Percentiles rank a stretch among this genome's conserved stretches.
Evolutionary conservation across 2,797 vertebrate genomes (phyloP).

Genomic region (Micropoecilia bifurca): DNA sequence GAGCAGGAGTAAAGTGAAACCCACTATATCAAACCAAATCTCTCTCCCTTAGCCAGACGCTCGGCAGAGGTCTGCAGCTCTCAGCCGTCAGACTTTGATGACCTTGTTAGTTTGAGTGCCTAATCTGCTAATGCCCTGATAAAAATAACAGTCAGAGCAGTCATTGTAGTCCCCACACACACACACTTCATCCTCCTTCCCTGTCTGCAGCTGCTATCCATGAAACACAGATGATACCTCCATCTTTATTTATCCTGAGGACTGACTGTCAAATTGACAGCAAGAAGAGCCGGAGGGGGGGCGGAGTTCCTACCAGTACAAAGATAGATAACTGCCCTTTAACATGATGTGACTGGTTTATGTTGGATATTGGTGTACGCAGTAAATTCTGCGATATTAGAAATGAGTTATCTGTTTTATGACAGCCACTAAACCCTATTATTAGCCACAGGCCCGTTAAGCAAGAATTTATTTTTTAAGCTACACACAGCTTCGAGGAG

Average conservation of each 20-base stretch:
- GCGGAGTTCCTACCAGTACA: neutral
- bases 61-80: constrained; percentile 70
- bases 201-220: constrained; percentile 72
- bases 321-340: constrained; percentile 26
- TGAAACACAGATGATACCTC: constrained; percentile 69
- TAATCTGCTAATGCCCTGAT: constrained; percentile 85
- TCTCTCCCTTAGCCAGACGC: constrained; percentile 52
- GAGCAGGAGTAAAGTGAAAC: constrained; percentile 62
- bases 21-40: constrained; percentile 53
- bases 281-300: constrained; percentile 16
- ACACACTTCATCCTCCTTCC: constrained; percentile 18
- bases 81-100: constrained; percentile 77
- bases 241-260: constrained; percentile 65
- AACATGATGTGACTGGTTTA: constrained; percentile 3
- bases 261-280: constrained; percentile 48
- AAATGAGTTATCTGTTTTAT: neutral
- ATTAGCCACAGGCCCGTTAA: neutral
- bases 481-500: neutral
- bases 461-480: neutral
- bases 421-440: constrained; percentile 1
- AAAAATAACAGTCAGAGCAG: constrained; percentile 81
- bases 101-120: constrained; percentile 85
- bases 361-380: neutral
- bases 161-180: constrained; percentile 51
- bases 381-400: constrained; percentile 9